Conservation (phyloP, 2,888 invertebrate species). For the Brachyptera risi region DNA sequence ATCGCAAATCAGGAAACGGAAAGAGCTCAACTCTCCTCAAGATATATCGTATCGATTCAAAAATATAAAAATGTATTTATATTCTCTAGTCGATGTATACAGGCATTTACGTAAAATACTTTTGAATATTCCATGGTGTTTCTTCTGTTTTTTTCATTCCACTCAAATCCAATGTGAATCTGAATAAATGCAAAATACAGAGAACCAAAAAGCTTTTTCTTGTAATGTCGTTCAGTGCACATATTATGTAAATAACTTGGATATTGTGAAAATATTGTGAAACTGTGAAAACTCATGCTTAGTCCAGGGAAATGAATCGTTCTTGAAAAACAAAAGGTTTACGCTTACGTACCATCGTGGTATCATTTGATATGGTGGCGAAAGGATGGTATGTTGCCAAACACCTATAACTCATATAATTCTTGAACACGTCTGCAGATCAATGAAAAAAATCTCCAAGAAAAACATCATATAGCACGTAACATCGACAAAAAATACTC, state of each 20-base stretch:
- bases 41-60: background rate
- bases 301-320: too few relatives aligned
- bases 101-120: too few relatives aligned
- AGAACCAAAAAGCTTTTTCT: slow-evolving; percentile 9
- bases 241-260: too few relatives aligned
- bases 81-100: too few relatives aligned
- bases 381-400: background rate
- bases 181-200: slow-evolving; percentile 8
- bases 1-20: slow-evolving; percentile 1
- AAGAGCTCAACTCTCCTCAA: background rate
- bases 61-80: too few relatives aligned
- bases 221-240: background rate
- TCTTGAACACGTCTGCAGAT: background rate
- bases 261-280: too few relatives aligned
- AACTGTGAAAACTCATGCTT: background rate
- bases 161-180: background rate
- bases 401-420: background rate
- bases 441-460: slow-evolving; percentile 3
- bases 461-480: slow-evolving; percentile 8
- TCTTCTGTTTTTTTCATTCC: background rate
- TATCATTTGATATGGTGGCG: too few relatives aligned
- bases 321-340: too few relatives aligned
- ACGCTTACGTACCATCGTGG: too few relatives aligned
- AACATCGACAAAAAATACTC: slow-evolving; percentile 8
- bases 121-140: too few relatives aligned